Conservation (phyloP, 2,888 invertebrate species). For the Strigamia transsilvanica region DNA sequence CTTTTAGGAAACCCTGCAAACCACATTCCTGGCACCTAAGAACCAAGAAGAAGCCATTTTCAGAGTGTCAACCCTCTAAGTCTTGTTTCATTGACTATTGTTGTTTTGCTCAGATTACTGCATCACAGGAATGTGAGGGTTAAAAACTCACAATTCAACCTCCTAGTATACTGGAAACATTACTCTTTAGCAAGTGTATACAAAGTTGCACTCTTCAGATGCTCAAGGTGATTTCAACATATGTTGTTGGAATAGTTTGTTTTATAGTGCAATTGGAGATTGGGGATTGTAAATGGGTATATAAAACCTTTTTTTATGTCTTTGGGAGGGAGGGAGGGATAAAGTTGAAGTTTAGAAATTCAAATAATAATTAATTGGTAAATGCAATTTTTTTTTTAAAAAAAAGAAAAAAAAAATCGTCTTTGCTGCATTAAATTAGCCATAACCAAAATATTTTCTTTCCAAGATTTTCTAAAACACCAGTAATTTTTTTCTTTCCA, state of each 20-base stretch:
- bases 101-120: conserved; percentile 21
- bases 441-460: no score
- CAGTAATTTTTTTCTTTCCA: neutral
- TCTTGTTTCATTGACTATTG: conserved; percentile 9
- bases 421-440: no score
- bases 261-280: conserved; percentile 16
- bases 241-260: conserved; percentile 16
- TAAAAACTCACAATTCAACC: neutral
- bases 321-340: neutral
- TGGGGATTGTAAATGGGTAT: neutral
- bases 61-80: conserved; percentile 5
- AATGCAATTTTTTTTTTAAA: no score
- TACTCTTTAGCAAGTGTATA: neutral
- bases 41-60: neutral
- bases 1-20: neutral
- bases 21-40: conserved; percentile 21
- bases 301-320: neutral
- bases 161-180: neutral
- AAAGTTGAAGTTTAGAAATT: neutral
- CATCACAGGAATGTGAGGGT: conserved; percentile 13
- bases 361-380: no score
- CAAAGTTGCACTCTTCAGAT: neutral
- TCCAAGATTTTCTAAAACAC: no score
- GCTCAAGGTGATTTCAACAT: neutral
- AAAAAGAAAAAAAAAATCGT: no score